Base-by-base conservation (phyloP, 1,140 invertebrate species). In the Drosophila tsacasi region DNA sequence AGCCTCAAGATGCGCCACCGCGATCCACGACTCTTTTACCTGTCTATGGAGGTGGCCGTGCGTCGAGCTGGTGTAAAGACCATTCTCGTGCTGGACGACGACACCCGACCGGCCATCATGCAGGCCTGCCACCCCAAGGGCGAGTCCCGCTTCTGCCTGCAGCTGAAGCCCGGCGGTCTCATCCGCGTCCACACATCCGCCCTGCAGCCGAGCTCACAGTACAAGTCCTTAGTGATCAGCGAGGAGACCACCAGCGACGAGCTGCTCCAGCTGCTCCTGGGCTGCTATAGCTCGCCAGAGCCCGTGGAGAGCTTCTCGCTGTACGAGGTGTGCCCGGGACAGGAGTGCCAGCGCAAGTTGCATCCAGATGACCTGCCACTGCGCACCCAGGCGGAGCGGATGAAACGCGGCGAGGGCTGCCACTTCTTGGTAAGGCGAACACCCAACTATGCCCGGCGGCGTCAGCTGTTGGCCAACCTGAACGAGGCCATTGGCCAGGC, bases 11-110 rank as follows among this genome's bases (percentile, higher is more conserved):
- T 98, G 97, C 95, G 97, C 79, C 97, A 98, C 92, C 95, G 97
- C 27, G 98, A 98, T 93, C 97, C 97, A 1, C 96, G 97, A 81
- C 94, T 98, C n/a, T 98, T 98, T 93, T 98, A 97, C 93, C 94
- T 98, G 17, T 97, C 97, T 71, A 98, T 98, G 97, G 98, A 98
- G 93, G 97, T 98, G 32, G 96, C 96, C 2, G 96, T 98, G 19
- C 94, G 96, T 25, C 95, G 96, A 61, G 96, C 96, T 2, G 97
- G 97, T 1, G 95, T 97, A 2, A 94, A 96, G 66, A 97, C 97
- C 2, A 94, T 97, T 47, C 94, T 98, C 42, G 96, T 97, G 32
- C 93, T 99, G 64, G 97, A 98, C 91, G 97, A 98, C 75, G 97
- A 97, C 83, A 96, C 97, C 0, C 94, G 97, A 59, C 98, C 97